These are phyloP conservation scores for Sturmia bella DNA, from an alignment of 2,888 invertebrate species.

Conservation along the genomic window DNA sequence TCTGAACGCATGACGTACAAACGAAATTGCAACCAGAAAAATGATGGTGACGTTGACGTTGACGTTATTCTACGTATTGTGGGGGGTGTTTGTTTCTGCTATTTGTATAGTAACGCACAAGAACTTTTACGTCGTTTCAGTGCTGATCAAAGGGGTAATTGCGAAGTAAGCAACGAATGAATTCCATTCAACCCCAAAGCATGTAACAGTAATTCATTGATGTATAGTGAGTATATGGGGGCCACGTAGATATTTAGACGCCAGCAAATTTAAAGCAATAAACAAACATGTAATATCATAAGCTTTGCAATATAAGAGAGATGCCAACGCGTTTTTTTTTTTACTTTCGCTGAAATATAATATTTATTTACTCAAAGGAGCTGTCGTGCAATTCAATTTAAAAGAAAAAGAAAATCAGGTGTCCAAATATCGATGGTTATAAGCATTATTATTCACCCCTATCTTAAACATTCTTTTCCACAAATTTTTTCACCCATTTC, in stretches of 20 bases:
- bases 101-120: conserved; percentile 71
- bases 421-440: too few relatives aligned
- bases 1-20: conserved; percentile 36
- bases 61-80: conserved; percentile 61
- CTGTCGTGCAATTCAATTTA: too few relatives aligned
- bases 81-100: conserved; percentile 55
- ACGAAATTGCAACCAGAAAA: conserved; percentile 65
- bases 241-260: conserved; percentile 75
- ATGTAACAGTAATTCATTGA: conserved; percentile 81
- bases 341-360: background rate
- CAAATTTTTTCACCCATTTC: too few relatives aligned
- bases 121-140: conserved; percentile 68
- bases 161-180: conserved; percentile 60
- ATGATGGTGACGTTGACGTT: conserved; percentile 68
- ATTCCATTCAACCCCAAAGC: conserved; percentile 76
- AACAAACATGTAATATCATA: conserved; percentile 68
- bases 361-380: background rate
- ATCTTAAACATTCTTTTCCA: too few relatives aligned
- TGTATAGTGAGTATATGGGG: conserved; percentile 72
- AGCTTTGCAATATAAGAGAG: conserved; percentile 46
- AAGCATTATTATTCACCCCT: too few relatives aligned
- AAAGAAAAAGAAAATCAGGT: too few relatives aligned
- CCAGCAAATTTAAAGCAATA: conserved; percentile 73
- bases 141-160: conserved; percentile 57
- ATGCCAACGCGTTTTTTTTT: conserved; percentile 6